A percentile compares a stretch with the other conserved stretches of the same genome.
These are phyloP conservation scores for Amazona finschi DNA, from an alignment of 2,797 vertebrate genomes.

Conservation along the genomic window DNA sequence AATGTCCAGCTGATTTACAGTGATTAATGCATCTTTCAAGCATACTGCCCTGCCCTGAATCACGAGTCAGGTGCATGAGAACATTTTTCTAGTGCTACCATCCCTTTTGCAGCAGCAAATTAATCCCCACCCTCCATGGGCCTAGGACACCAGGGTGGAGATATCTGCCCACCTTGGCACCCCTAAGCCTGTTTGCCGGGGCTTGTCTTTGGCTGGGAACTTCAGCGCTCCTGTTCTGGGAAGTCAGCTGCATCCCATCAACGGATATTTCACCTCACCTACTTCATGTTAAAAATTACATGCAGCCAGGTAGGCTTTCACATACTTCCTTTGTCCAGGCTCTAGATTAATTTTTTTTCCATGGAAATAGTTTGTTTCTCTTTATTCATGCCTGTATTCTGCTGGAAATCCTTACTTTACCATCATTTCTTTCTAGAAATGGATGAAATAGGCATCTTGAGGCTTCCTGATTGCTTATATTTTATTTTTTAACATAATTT, in stretches of 20 bases:
- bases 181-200: accelerated
- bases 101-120: not conserved
- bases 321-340: not conserved
- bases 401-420: not conserved
- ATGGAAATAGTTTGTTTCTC: slow-evolving; percentile 21
- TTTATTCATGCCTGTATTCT: not conserved
- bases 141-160: not conserved
- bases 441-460: not conserved
- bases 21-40: not conserved
- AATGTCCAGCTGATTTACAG: not conserved
- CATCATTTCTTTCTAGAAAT: not conserved
- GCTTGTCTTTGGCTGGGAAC: not conserved
- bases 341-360: slow-evolving; percentile 16
- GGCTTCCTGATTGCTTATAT: not conserved
- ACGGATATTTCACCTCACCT: not conserved
- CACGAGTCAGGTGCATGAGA: not conserved
- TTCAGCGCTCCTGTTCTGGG: not conserved
- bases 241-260: not conserved
- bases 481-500: not conserved
- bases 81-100: not conserved
- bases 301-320: not conserved
- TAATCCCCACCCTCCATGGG: not conserved
- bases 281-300: not conserved
- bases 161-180: accelerated
- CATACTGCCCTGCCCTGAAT: not conserved